These are phyloP conservation scores for Puntigrus tetrazona DNA, from an alignment of 2,113 vertebrate genomes.

Conservation along the genomic window DNA sequence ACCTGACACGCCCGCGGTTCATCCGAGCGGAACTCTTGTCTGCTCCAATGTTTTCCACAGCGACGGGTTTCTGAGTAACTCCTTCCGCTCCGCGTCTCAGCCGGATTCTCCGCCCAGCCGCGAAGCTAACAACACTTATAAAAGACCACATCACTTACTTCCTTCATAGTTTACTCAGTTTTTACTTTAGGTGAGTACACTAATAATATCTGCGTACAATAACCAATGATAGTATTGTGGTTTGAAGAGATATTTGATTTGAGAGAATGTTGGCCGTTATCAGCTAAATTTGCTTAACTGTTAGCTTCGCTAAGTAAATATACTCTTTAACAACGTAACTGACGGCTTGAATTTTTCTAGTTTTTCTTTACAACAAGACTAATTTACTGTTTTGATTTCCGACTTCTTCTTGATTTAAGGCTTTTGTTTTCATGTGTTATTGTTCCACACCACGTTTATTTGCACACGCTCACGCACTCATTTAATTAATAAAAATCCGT, in stretches of 20 bases:
- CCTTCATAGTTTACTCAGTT: background rate
- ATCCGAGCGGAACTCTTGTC: background rate
- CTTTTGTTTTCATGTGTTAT: too few species aligned
- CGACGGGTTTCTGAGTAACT: background rate
- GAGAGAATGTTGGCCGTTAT: background rate
- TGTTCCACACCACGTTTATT: too few species aligned
- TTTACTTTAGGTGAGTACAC: background rate
- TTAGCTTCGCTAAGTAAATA: background rate
- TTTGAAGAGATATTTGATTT: background rate
- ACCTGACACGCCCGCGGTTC: background rate
- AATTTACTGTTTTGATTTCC: background rate
- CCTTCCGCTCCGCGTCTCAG: background rate
- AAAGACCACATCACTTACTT: background rate
- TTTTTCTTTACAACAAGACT: background rate
- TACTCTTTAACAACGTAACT: background rate
- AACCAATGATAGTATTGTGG: background rate
- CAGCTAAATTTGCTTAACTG: background rate
- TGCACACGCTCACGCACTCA: too few species aligned
- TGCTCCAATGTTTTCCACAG: background rate
- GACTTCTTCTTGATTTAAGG: background rate
- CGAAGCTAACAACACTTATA: background rate
- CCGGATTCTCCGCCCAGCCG: too few species aligned
- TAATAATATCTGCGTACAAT: background rate
- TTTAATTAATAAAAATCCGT: background rate
- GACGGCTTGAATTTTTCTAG: background rate